Conservation (phyloP, 2,888 invertebrate genomes). For the Dastarcus helophoroides region DNA sequence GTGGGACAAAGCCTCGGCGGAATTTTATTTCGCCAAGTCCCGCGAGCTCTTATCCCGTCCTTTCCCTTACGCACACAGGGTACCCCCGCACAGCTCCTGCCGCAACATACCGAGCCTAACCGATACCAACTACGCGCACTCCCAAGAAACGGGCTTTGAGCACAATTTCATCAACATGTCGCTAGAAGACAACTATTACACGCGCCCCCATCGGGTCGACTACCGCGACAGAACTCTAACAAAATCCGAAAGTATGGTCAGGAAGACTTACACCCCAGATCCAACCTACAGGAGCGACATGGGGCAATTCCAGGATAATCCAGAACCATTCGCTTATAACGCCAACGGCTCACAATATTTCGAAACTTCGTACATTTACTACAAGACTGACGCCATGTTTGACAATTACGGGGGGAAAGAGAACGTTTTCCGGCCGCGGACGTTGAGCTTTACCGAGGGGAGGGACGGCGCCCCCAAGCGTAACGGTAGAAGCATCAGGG, state of each 20-base stretch:
- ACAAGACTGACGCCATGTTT: slow-evolving; percentile 21
- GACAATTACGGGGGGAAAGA: slow-evolving; percentile 16
- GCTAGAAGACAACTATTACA: slow-evolving; percentile 25
- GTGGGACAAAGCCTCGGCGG: slow-evolving; percentile 63
- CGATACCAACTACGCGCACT: slow-evolving; percentile 16
- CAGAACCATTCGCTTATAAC: slow-evolving; percentile 13
- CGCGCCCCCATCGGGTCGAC: slow-evolving; percentile 12
- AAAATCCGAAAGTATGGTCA: slow-evolving; percentile 36
- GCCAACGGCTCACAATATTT: slow-evolving; percentile 22
- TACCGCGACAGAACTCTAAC: slow-evolving; percentile 34
- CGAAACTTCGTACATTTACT: slow-evolving; percentile 29
- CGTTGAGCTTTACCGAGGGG: slow-evolving; percentile 24
- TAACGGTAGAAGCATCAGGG: slow-evolving; percentile 40
- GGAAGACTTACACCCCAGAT: slow-evolving; percentile 32
- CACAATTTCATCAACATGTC: slow-evolving; percentile 27
- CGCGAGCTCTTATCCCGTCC: slow-evolving; percentile 55
- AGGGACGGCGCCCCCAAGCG: slow-evolving; percentile 24
- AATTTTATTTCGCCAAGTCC: slow-evolving; percentile 62
- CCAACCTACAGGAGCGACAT: slow-evolving; percentile 18
- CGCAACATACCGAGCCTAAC: slow-evolving; percentile 25
- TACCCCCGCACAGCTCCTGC: slow-evolving; percentile 30
- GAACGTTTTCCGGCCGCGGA: slow-evolving; percentile 22
- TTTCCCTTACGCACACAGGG: slow-evolving; percentile 28
- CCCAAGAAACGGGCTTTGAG: slow-evolving; percentile 22
- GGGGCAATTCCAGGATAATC: slow-evolving; percentile 10